Evolutionary conservation across 2,888 invertebrate species (phyloP).

Genomic region (Hirudinaria manillensis): DNA sequence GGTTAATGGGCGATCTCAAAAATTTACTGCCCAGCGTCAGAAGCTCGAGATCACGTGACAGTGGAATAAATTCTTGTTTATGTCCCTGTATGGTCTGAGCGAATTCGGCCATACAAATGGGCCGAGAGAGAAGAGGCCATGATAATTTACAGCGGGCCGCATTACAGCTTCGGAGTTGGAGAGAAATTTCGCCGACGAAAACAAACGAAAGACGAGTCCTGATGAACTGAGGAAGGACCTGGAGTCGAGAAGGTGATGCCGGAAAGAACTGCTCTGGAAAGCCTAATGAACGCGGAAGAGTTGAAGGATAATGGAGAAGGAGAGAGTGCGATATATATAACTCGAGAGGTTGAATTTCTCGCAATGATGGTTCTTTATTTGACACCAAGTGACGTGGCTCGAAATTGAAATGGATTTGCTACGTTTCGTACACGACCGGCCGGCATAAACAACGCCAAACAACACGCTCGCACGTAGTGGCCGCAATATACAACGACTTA

Average conservation of each 20-base stretch:
- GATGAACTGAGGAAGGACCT: too few species aligned
- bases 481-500: slow-evolving; percentile 10
- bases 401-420: slow-evolving; percentile 17
- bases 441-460: slow-evolving; percentile 2
- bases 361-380: slow-evolving; percentile 18
- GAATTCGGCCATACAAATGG: too few species aligned
- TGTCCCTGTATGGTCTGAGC: neutral
- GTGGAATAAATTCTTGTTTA: slow-evolving; percentile 13
- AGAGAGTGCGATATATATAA: too few species aligned
- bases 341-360: slow-evolving; percentile 3
- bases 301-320: too few species aligned
- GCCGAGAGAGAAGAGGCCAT: too few species aligned
- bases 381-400: slow-evolving; percentile 3
- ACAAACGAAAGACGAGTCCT: too few species aligned
- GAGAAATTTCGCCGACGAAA: too few species aligned
- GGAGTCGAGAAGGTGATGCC: too few species aligned
- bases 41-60: slow-evolving; percentile 9
- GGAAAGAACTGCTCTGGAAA: too few species aligned
- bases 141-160: too few species aligned
- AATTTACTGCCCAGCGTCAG: slow-evolving; percentile 5
- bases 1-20: slow-evolving; percentile 13
- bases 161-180: too few species aligned
- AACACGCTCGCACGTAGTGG: slow-evolving; percentile 1
- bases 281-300: too few species aligned
- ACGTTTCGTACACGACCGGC: neutral